Base-by-base conservation (phyloP, 2,888 invertebrate species). In the Callyntrura guangdongensis region DNA sequence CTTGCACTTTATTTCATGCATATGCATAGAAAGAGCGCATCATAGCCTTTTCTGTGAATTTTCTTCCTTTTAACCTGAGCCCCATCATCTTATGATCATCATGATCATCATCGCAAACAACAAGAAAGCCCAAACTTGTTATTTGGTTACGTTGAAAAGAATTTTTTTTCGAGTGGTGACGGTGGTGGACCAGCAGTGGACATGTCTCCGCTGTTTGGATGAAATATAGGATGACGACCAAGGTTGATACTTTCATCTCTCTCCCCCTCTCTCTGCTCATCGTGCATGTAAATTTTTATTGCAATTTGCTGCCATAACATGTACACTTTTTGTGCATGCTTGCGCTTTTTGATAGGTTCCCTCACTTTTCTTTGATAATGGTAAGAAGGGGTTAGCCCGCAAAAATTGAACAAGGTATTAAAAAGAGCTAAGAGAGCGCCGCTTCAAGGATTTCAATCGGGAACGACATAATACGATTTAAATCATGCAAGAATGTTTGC, bases 401-500 rank as follows among this genome's bases (percentile, higher is more conserved):
- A 74, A 74, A 74, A 74, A 64, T n/a, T n/a, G n/a, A n/a, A 64
- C 11, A 27, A 6, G 9, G 0, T 47, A 47, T 67, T 61, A 61
- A 86, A 86, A 86, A 64, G 49, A 86, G 64, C 86, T 79, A 86
- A 83, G n/a, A n/a, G n/a, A n/a, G n/a, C 53, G 47, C 67, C 69
- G 86, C 85, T 85, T 45, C 11, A 59, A 77, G 77, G 64, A 25
- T 86, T 72, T 86, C 77, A 47, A 59, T 77, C 85, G 72, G 17
- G 25, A 67, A 67, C 36, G 59, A 27, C 64, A 67, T 83, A 56
- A 47, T 69, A 45, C 12, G 17, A n/a, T n/a, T n/a, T n/a, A n/a
- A n/a, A n/a, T n/a, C n/a, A n/a, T n/a, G n/a, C n/a, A n/a, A n/a
- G n/a, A n/a, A n/a, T n/a, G n/a, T n/a, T n/a, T 77, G 22, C 49